Base-by-base conservation (phyloP, 2,113 vertebrate genomes). In the Cynoglossus semilaevis region DNA sequence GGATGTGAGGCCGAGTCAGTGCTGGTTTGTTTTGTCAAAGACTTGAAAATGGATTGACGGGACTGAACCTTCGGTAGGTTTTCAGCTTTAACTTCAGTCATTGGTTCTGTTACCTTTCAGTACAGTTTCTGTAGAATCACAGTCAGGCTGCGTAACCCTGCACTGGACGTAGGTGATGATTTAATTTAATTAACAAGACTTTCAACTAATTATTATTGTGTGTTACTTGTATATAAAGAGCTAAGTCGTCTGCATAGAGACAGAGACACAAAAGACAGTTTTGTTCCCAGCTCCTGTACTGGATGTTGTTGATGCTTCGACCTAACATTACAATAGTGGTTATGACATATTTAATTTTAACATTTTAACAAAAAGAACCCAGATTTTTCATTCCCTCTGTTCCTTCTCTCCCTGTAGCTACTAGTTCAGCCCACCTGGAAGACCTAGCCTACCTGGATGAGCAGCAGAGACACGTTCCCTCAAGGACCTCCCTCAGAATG, bases 401-500 rank as follows among this genome's bases (percentile, higher is more conserved):
- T 11, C 12, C 53, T 16, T 67, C 17, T 43, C 7, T 41, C 8
- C 49, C 29, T 77, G 4, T 78, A 98, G 96, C 96, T 74, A 98
- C 96, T 40, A 98, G 96, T 80, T 95, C 94, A 0, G 96, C 96
- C 43, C 96, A 96, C 83, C 79, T 98, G 59, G 96, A 98, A 54
- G 96, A 98, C 10, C 88, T 98, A 7, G 93, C 93, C 0, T 98
- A 96, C 83, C 90, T 98, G 85, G 96, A 98, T 34, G 96, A 98
- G 64, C 95, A 98, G 84, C 80, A 83, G 65, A 90, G 95, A 8
- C 93, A 94, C 77, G 77, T 92, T 1, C 95, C 95, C 1, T 89
- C 95, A 51, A 90, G 96, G 54, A 94, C 94, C 0, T 97, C 95
- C 15, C 93, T 98, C 51, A 91, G 96, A 29, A 94, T 97, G 94